phyloP scores from a whole-genome alignment of 2,113 vertebrate genomes.

The Psilopogon haemacephalus region DNA sequence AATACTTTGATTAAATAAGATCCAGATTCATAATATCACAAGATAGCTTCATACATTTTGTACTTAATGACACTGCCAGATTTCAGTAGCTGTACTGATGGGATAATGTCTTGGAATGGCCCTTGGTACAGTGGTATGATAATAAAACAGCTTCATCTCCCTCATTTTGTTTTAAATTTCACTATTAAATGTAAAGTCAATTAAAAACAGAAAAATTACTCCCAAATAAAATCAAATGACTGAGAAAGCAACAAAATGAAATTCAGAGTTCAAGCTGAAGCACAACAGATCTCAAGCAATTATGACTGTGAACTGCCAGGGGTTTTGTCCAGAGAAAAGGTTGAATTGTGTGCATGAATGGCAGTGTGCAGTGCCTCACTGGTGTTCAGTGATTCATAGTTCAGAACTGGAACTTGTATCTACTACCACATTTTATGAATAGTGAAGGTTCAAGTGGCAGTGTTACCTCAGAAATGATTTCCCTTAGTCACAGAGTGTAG shows the following conservation, averaged over 20 bases:
- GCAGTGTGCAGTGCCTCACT: fast-evolving
- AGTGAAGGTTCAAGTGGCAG: not conserved
- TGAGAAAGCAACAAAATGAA: not conserved
- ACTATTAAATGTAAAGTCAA: not conserved
- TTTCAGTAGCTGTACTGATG: not conserved
- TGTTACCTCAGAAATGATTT: not conserved
- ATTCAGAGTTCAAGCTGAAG: not conserved
- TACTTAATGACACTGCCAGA: not conserved
- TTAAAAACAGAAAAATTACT: not conserved
- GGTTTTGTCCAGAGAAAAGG: not conserved
- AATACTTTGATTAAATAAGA: not conserved
- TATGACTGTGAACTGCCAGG: not conserved
- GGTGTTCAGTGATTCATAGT: not conserved
- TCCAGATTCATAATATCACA: not conserved
- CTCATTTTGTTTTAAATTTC: not conserved
- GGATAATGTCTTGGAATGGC: not conserved
- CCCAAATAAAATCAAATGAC: not conserved
- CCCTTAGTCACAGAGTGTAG: not conserved
- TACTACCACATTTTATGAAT: not conserved
- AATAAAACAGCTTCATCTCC: not conserved
- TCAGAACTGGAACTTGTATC: not conserved
- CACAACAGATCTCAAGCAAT: not conserved
- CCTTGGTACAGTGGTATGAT: not conserved
- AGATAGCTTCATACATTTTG: not conserved
- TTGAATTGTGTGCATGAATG: not conserved